Evolutionary conservation across 2,797 vertebrate species (phyloP).

Genomic region (Enteromius fasciolatus): DNA sequence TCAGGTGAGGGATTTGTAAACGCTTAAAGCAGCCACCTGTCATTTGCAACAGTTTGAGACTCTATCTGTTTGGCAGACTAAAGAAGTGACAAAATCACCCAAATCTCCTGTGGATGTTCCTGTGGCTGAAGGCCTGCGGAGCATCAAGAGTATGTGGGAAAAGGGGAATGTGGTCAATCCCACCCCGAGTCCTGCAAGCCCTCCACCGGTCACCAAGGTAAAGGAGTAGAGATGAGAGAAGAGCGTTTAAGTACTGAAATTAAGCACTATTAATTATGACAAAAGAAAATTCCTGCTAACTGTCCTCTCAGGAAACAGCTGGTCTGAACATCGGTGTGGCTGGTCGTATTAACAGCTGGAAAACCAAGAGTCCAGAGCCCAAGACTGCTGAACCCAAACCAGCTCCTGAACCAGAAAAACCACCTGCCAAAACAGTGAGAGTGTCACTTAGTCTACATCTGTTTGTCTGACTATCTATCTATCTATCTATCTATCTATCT

Average conservation of each 20-base stretch:
- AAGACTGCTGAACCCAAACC: constrained; percentile 80
- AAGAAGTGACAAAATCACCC: constrained; percentile 77
- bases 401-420: constrained; percentile 62
- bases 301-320: constrained; percentile 81
- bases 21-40: background rate
- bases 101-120: constrained; percentile 87
- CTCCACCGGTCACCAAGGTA: constrained; percentile 86
- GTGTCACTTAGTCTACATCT: background rate
- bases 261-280: background rate
- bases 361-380: constrained; percentile 84
- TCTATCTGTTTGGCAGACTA: constrained; percentile 61
- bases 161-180: constrained; percentile 85
- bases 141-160: constrained; percentile 98
- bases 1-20: constrained; percentile 76
- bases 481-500: no score
- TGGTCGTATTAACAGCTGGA: constrained; percentile 89
- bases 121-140: constrained; percentile 82
- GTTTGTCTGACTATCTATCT: background rate
- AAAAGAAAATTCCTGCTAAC: background rate
- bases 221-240: background rate
- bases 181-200: constrained; percentile 73
- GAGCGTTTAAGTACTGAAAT: background rate
- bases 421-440: constrained; percentile 40
- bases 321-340: constrained; percentile 86
- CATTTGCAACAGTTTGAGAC: background rate